Base-by-base conservation (phyloP, 2,888 invertebrate genomes). In the Scrobipalpa atriplicella region DNA sequence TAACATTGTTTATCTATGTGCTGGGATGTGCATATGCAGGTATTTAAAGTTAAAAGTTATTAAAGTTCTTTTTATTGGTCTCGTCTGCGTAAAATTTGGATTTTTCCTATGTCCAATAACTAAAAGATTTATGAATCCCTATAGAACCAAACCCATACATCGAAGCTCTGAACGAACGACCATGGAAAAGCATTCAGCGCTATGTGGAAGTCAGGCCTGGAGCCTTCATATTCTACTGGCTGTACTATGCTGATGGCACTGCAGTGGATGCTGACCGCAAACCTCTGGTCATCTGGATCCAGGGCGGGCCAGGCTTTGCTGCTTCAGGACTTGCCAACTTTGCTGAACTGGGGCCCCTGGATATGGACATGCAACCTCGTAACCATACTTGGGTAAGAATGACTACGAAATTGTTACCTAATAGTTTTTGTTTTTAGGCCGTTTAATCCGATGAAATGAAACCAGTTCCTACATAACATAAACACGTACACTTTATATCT, bases 241-340 rank as follows among this genome's bases (percentile, higher is more conserved):
- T 98, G n/a, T 97, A 96, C 81, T 96, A 95, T 76, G 96, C 96
- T 18, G 95, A 95, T 18, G 94, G 95, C 0, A 93, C 93, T 62
- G 93, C 93, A 0, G 70, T 79, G 2, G 93, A 91, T 5, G 82
- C 94, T 87, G 39, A 95, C 11, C 90, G 92, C 36, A 90, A 91
- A 66, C 98, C 98, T 0, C 84, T 98, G 8, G 92, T 97, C 56
- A 95, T 98, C 78, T 98, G 98, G 98, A 93, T 98, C 19, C 96
- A 98, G 94, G 98, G 98, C 29, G 98, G 98, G 0, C 98, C 98
- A 0, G 98, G 94, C 0, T 94, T 95, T n/a, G 96, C 96, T 0
- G 95, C 96, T 1, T 95, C 95, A n/a, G 96, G 96, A 0, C 95
- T 95, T 81, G 98, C 97, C 13, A 98, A 98, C 82, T 98, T 98